Evolutionary conservation across 1,140 invertebrate species (phyloP), one percentile per base, ranked within the genome.

Genomic region (Bilobella aurantiaca): DNA sequence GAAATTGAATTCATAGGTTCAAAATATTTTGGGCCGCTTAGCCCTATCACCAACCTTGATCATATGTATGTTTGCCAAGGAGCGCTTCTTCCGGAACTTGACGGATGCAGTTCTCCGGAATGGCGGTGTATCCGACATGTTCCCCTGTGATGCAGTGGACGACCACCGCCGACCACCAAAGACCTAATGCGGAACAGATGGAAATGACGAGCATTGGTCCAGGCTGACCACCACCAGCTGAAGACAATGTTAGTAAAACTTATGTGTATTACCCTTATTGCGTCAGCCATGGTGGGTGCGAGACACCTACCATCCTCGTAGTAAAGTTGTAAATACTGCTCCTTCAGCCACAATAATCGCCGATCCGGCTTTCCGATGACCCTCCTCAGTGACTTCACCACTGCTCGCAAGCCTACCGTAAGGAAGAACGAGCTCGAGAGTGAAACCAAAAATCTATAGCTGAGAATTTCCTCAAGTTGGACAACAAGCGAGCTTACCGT

Each of bases 321-420:
- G 75, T 88, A 96, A 2, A 96, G 78, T 68, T 91, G 88, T 16
- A 85, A 86, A 78, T 96, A 96, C 73, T 94, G 91, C 69, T 91
- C 88, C 77, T 94, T 94, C 1, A 97, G 79, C 92, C 93, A 96
- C 29, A 88, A 81, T 27, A 93, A 82, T 74, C 91, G 83, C 73
- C 89, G 82, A 79, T 96, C 93, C 18, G 86, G 87, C 37, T 91
- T 79, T 70, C 86, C 82, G 27, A 88, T 84, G 73, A 91, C 88
- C 53, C 86, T 81, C 74, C 88, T 86, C 58, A 93, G 78, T 23
- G 85, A 84, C 64, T 84, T 81, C 23, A 93, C 82, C 47, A 93
- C 86, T 73, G 84, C 83, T 70, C 86, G 83, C 0, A 93, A 79
- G 28, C 88, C 88, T 65, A 83, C 81, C n/a, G 68, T 83, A 62